Evolutionary conservation across 2,113 vertebrate genomes (phyloP), one percentile per base, ranked within the genome.

Genomic region (Mionectes macconnelli): DNA sequence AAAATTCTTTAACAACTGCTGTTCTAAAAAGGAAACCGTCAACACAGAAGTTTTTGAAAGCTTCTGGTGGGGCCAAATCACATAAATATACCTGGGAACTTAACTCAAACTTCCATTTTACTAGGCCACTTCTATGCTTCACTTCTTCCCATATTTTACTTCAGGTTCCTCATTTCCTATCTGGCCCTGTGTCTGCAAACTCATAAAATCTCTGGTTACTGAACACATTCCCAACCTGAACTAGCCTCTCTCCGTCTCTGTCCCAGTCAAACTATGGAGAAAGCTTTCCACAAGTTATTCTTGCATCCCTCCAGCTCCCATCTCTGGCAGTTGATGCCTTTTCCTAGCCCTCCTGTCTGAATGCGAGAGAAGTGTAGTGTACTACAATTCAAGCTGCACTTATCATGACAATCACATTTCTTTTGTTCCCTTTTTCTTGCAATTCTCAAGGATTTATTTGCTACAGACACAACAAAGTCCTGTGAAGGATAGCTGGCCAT

Each of bases 331-430:
- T 53, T 70, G 47, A 17, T 0, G 6, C 31, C 7, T 94, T 49
- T 67, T 77, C 72, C 59, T 35, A 64, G 19, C 30, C 27, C 24
- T 87, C 33, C 47, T 67, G 7, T 57, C 28, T 37, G 39, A 77
- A 70, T 0, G 0, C 3, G 7, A 84, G 35, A 27, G 60, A 82
- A 63, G 25, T 3, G 17, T 28, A 37, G 28, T 12, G 18, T 31
- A 21, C 23, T 47, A 31, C 21, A 63, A n/a, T n/a, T 83, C 42
- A 23, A 84, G 60, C 3, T 69, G 39, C 47, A 59, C 35, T 78
- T 70, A 23, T 13, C 1, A 0, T 53, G 59, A 86, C 15, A 52
- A 55, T 20, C 3, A 0, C 18, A 4, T 75, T 68, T 77, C 55
- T 84, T 82, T 89, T 75, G 49, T 59, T 67, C n/a, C 10, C 30